Conservation (phyloP, 2,797 vertebrate genomes). For the Sternarchorhynchus goeldii region DNA sequence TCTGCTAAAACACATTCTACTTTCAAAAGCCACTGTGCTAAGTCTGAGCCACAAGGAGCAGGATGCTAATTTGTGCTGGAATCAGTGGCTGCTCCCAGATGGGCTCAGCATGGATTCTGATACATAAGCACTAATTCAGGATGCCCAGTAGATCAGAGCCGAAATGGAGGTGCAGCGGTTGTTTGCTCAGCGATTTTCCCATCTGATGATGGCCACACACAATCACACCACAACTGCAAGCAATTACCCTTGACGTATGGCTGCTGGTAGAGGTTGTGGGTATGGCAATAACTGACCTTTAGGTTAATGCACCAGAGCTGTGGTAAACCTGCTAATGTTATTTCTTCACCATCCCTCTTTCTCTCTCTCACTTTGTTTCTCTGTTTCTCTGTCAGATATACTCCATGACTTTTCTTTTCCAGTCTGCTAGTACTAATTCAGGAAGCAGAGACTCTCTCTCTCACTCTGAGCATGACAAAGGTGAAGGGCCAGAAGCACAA, state of each 20-base stretch:
- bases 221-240: constrained; percentile 66
- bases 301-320: constrained; percentile 59
- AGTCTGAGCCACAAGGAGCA: constrained; percentile 46
- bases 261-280: constrained; percentile 56
- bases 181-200: constrained; percentile 66
- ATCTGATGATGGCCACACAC: constrained; percentile 55
- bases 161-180: constrained; percentile 60
- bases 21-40: constrained; percentile 36
- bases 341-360: constrained; percentile 34
- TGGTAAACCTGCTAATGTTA: constrained; percentile 56
- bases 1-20: constrained; percentile 6
- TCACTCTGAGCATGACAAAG: constrained; percentile 47
- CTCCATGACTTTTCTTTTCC: constrained; percentile 3
- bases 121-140: constrained; percentile 65
- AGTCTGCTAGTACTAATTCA: constrained; percentile 27
- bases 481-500: constrained; percentile 52
- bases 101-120: constrained; percentile 60
- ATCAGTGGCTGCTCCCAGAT: constrained; percentile 66
- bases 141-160: constrained; percentile 58
- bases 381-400: background rate
- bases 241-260: constrained; percentile 67
- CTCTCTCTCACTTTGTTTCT: background rate
- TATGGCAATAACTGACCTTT: constrained; percentile 62
- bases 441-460: constrained; percentile 39
- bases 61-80: constrained; percentile 56